phyloP scores from a whole-genome alignment of 1,140 invertebrate genomes.

The Ooceraea biroi region DNA sequence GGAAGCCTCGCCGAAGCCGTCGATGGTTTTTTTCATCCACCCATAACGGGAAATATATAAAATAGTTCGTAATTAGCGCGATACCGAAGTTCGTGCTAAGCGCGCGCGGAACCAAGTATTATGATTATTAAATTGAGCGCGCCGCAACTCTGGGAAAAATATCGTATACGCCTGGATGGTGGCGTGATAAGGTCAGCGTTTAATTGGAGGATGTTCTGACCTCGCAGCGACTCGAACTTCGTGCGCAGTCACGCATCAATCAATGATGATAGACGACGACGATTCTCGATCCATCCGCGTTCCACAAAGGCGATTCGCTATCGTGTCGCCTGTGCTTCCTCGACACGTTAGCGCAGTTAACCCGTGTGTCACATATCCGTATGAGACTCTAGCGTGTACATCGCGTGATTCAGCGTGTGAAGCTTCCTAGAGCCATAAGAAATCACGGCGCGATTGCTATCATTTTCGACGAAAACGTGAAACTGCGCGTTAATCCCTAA shows the following conservation, averaged over 20 bases:
- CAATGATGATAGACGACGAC: slow-evolving; percentile 50
- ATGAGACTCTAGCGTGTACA: slow-evolving; percentile 3
- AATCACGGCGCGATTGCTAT: slow-evolving; percentile 5
- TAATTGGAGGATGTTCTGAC: slow-evolving; percentile 55
- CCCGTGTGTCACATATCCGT: slow-evolving; percentile 29
- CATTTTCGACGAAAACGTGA: not conserved
- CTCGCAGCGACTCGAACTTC: slow-evolving; percentile 22
- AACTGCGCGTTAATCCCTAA: not conserved
- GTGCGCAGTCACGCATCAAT: slow-evolving; percentile 52
- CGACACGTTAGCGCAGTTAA: slow-evolving; percentile 29
- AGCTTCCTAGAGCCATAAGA: not conserved
- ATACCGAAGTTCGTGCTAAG: slow-evolving; percentile 12
- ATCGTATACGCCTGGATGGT: not conserved
- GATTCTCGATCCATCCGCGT: slow-evolving; percentile 58
- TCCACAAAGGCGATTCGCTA: slow-evolving; percentile 47
- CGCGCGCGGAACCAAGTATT: not conserved
- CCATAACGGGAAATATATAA: slow-evolving; percentile 40
- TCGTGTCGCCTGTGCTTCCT: slow-evolving; percentile 32
- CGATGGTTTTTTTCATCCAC: not conserved
- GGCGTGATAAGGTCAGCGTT: slow-evolving; percentile 47
- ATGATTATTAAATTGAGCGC: slow-evolving; percentile 42
- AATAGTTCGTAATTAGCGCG: slow-evolving; percentile 46
- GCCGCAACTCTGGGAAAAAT: slow-evolving; percentile 8
- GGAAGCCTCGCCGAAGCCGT: not conserved
- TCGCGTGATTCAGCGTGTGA: slow-evolving; percentile 1